Conservation (phyloP, 2,888 invertebrate species). For the Troglohyphantes excavatus region DNA sequence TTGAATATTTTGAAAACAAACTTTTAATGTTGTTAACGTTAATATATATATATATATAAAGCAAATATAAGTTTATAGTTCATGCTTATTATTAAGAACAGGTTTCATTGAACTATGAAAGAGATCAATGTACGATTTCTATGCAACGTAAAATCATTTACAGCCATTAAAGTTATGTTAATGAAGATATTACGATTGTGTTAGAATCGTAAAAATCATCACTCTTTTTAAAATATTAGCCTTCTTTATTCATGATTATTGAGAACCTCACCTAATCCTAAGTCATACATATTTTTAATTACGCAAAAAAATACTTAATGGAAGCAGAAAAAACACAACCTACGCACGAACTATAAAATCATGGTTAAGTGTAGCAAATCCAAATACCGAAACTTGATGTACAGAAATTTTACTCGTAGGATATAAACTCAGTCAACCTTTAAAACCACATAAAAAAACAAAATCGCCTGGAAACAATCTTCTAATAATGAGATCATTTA, state of each 20-base stretch:
- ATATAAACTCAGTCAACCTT: conserved; percentile 42
- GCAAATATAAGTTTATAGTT: too few relatives aligned
- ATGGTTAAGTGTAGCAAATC: conserved; percentile 6
- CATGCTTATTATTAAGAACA: background rate
- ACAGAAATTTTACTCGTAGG: background rate
- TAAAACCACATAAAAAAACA: conserved; percentile 48
- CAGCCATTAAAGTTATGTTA: background rate
- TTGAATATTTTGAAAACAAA: background rate
- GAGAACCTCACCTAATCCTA: conserved; percentile 9
- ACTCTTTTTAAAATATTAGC: background rate
- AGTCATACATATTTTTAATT: conserved; percentile 20
- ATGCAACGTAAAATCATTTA: background rate
- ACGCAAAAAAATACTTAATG: conserved; percentile 14
- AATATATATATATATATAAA: too few relatives aligned
- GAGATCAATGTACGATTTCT: background rate
- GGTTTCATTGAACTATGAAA: background rate
- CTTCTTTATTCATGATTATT: background rate
- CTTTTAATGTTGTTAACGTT: too few relatives aligned
- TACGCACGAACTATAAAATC: conserved; percentile 47
- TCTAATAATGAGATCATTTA: conserved; percentile 73
- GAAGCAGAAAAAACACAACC: background rate
- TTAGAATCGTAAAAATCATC: background rate
- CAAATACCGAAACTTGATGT: background rate
- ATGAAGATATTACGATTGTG: background rate
- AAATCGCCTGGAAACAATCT: conserved; percentile 51